Evolutionary conservation across 2,113 vertebrate species (phyloP).

Genomic region (Notarius lentiginosus): DNA sequence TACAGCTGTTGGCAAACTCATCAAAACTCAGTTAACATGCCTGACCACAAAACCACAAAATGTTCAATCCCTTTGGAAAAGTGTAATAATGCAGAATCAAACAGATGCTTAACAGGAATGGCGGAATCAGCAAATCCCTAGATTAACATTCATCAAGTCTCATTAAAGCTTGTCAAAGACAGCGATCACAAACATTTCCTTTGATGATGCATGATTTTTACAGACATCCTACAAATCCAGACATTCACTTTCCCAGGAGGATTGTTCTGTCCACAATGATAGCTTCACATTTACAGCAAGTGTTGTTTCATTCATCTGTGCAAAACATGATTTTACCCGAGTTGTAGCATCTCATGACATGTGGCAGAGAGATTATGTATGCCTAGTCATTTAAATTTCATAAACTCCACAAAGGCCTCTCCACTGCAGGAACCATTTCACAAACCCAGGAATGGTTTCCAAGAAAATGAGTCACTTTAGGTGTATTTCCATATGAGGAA

Average conservation of each 20-base stretch:
- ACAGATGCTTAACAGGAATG: neutral
- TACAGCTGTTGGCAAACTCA: neutral
- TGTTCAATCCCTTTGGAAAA: neutral
- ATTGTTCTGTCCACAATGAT: neutral
- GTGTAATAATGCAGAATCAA: neutral
- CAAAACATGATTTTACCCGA: neutral
- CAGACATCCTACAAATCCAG: conserved; percentile 6
- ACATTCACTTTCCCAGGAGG: neutral
- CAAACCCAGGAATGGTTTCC: neutral
- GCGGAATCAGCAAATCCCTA: neutral
- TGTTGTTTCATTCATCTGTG: conserved; percentile 8
- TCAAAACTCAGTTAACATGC: neutral
- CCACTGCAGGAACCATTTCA: neutral
- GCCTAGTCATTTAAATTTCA: neutral
- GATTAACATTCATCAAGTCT: neutral
- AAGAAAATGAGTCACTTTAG: neutral
- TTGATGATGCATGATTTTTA: neutral
- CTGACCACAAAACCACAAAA: neutral
- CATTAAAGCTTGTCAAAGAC: neutral
- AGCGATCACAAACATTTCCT: neutral
- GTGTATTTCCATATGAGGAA: neutral
- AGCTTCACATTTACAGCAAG: conserved; percentile 5
- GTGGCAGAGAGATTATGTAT: neutral
- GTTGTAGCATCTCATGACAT: neutral
- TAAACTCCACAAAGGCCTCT: neutral